These are phyloP conservation scores for Dryadula phaetusa DNA, from an alignment of 2,888 invertebrate genomes.

Conservation along the genomic window DNA sequence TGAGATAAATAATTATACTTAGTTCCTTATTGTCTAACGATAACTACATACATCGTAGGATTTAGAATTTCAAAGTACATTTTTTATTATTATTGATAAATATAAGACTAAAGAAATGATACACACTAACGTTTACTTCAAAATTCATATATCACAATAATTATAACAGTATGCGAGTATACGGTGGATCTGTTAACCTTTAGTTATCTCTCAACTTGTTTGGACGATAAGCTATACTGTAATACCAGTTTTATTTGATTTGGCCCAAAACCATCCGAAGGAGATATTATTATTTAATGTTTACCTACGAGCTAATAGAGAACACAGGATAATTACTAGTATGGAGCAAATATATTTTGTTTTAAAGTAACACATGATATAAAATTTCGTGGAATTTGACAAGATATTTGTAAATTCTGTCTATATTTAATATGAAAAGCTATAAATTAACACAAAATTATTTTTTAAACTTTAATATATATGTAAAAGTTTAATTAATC, in stretches of 20 bases:
- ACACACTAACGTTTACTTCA: too few species aligned
- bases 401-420: not conserved
- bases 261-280: not conserved
- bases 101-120: not conserved
- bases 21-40: not conserved
- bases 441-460: not conserved
- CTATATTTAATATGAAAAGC: not conserved
- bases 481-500: not conserved
- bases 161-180: constrained; percentile 1
- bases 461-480: not conserved
- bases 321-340: not conserved
- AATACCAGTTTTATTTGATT: constrained; percentile 6
- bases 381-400: not conserved
- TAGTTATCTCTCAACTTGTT: constrained; percentile 11
- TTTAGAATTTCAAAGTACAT: not conserved
- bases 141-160: not conserved
- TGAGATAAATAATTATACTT: not conserved
- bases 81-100: not conserved
- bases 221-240: constrained; percentile 14
- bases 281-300: not conserved
- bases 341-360: not conserved
- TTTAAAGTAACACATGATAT: constrained; percentile 2
- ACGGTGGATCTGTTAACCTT: constrained; percentile 20
- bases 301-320: not conserved
- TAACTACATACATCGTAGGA: not conserved